phyloP scores from a whole-genome alignment of 2,113 vertebrate species.

The Pseudonaja textilis region DNA sequence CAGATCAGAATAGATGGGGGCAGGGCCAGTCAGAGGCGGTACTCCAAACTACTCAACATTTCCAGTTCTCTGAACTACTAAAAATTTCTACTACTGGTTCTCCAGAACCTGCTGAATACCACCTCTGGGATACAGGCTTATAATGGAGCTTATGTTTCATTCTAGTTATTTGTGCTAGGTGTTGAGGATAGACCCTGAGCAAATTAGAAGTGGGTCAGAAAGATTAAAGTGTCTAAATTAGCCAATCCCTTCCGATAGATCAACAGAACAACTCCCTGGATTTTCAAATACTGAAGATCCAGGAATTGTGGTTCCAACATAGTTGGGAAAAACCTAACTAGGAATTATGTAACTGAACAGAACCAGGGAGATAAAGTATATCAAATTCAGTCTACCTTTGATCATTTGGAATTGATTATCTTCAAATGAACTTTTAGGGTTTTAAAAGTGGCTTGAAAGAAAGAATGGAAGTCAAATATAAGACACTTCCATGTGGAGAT shows the following conservation, averaged over 20 bases:
- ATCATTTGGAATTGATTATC: not conserved
- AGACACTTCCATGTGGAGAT: not conserved
- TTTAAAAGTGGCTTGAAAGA: not conserved
- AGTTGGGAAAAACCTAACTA: not conserved
- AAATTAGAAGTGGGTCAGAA: not conserved
- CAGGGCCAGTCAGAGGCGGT: too few species aligned
- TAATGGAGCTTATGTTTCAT: not conserved
- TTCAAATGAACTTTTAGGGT: not conserved
- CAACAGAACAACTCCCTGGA: not conserved
- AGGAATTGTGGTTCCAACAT: not conserved
- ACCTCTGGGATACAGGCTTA: not conserved
- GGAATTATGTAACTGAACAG: not conserved
- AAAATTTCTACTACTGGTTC: too few species aligned
- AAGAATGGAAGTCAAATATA: not conserved
- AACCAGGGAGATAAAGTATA: not conserved
- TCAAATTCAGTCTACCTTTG: not conserved
- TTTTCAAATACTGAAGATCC: not conserved
- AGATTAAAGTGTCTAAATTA: not conserved
- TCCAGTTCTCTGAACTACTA: too few species aligned
- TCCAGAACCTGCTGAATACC: too few species aligned
- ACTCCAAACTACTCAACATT: too few species aligned
- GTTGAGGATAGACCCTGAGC: not conserved
- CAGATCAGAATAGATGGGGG: too few species aligned
- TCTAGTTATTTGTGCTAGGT: not conserved
- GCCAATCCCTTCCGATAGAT: not conserved